Conservation (phyloP, 2,797 vertebrate genomes). For the Geotrypetes seraphini region DNA sequence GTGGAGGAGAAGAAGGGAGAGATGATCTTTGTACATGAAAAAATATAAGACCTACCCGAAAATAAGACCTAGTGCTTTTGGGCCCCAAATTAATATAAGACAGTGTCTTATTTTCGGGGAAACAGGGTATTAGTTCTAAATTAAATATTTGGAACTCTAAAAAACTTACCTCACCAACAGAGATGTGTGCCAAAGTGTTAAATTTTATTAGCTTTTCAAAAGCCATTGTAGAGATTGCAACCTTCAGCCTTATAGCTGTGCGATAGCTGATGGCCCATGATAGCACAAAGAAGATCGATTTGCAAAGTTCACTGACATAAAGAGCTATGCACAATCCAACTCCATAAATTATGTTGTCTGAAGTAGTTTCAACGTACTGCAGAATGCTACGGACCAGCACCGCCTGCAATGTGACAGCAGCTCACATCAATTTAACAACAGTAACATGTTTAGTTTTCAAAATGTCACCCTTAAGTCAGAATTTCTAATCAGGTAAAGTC, state of each 20-base stretch:
- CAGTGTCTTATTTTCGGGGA: too few relatives aligned
- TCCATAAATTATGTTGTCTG: conserved; percentile 21
- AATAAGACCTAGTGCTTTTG: too few relatives aligned
- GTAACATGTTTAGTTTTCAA: too few relatives aligned
- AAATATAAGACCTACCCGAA: too few relatives aligned
- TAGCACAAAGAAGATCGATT: conserved; percentile 48
- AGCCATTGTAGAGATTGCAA: conserved; percentile 52
- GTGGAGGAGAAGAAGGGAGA: too few relatives aligned
- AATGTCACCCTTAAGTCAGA: too few relatives aligned
- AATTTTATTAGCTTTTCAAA: conserved; percentile 63
- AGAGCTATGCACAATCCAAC: conserved; percentile 54
- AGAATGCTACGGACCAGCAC: conserved; percentile 61
- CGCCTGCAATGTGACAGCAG: conserved; percentile 42
- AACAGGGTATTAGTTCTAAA: background rate
- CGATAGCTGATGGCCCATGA: conserved; percentile 65
- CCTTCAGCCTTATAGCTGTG: conserved; percentile 59
- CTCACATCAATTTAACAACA: too few relatives aligned
- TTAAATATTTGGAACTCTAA: too few relatives aligned
- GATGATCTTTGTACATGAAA: too few relatives aligned
- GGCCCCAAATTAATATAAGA: too few relatives aligned
- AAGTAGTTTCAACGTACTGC: conserved; percentile 21
- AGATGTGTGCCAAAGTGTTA: conserved; percentile 40
- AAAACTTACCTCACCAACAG: conserved; percentile 66
- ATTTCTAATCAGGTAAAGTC: too few relatives aligned
- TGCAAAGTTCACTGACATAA: conserved; percentile 54